Evolutionary conservation across 2,113 vertebrate genomes (phyloP).

Genomic region (Lepus americanus): DNA sequence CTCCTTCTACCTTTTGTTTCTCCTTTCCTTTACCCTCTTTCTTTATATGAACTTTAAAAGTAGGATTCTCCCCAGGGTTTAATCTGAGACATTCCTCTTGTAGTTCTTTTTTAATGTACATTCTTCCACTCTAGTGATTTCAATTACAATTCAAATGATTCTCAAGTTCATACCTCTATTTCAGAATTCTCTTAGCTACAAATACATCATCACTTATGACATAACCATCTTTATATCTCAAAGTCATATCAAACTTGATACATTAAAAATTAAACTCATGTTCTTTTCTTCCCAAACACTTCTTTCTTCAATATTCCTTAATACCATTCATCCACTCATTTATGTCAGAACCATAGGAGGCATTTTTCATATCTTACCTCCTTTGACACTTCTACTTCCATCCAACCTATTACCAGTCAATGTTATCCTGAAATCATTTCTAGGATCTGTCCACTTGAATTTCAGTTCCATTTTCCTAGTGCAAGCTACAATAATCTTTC

Average conservation of each 20-base stretch:
- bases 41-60: neutral
- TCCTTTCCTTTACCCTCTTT: neutral
- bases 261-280: neutral
- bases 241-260: neutral
- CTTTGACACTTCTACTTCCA: neutral
- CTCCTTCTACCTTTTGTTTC: neutral
- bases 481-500: neutral
- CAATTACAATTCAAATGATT: constrained; percentile 5
- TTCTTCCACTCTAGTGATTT: neutral
- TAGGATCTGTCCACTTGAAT: neutral
- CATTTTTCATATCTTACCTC: neutral
- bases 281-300: neutral
- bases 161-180: neutral
- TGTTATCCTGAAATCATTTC: neutral
- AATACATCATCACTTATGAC: neutral
- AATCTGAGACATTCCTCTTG: neutral
- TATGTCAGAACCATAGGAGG: neutral
- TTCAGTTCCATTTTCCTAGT: neutral
- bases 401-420: neutral
- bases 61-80: neutral
- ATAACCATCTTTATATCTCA: neutral
- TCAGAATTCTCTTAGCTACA: neutral
- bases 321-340: neutral
- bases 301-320: neutral
- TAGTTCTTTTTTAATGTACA: neutral